Evolutionary conservation across 2,113 vertebrate genomes (phyloP).

Genomic region (Dasyornis broadbenti): DNA sequence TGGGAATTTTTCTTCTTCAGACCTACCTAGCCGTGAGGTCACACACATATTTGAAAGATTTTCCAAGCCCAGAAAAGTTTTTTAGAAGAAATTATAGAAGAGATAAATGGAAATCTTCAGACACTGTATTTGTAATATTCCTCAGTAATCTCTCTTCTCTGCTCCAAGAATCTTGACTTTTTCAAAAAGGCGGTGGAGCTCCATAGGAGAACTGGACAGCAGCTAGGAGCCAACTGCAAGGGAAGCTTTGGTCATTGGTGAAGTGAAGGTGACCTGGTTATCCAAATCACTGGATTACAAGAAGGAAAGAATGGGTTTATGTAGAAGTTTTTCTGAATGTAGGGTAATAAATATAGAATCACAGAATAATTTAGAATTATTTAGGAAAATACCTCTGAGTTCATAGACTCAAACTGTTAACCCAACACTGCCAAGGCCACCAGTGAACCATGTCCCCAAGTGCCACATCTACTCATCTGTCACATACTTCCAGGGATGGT

Average conservation of each 20-base stretch:
- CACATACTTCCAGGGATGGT: background rate
- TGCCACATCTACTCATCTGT: background rate
- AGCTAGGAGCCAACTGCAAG: background rate
- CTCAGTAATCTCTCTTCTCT: background rate
- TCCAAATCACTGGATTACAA: background rate
- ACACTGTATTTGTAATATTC: background rate
- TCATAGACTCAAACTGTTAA: background rate
- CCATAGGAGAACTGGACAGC: background rate
- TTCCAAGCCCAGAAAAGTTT: background rate
- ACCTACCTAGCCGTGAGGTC: background rate
- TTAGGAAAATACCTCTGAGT: background rate
- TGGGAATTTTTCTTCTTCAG: background rate
- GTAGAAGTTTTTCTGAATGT: background rate
- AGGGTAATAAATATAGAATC: background rate
- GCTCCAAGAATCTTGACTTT: background rate
- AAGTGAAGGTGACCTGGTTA: background rate
- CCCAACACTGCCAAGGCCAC: background rate
- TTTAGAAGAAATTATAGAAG: background rate
- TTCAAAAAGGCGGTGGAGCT: background rate
- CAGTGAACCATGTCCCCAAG: background rate
- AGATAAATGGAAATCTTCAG: background rate
- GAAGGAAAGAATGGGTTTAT: background rate
- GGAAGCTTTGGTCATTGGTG: background rate
- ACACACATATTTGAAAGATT: background rate
- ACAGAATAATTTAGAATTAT: background rate